Conservation (phyloP, 2,888 invertebrate species). For the Anticlea derivata region DNA sequence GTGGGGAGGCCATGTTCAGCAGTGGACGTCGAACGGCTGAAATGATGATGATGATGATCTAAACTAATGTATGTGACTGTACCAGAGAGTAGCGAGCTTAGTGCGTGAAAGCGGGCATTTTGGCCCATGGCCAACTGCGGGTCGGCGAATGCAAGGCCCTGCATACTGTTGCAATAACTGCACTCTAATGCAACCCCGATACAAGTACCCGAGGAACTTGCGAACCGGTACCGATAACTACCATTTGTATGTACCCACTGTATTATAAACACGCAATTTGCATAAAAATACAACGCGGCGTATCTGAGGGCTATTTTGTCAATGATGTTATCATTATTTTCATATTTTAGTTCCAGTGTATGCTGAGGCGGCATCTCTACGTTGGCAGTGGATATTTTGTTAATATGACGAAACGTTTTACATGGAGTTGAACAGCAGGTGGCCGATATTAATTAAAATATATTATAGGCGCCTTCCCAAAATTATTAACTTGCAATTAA, state of each 20-base stretch:
- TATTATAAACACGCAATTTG: constrained; percentile 6
- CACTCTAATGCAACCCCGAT: constrained; percentile 63
- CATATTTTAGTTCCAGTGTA: not conserved
- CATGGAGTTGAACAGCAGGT: constrained; percentile 28
- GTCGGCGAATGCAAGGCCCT: constrained; percentile 79
- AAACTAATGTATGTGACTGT: constrained; percentile 33
- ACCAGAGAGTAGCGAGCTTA: constrained; percentile 42
- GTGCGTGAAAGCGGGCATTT: constrained; percentile 76
- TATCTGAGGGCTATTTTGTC: not conserved
- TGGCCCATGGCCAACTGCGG: constrained; percentile 73
- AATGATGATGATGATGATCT: no score
- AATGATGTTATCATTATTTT: not conserved
- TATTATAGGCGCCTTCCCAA: constrained; percentile 37
- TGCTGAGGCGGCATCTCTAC: not conserved
- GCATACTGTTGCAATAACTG: constrained; percentile 75
- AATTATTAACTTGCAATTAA: constrained; percentile 40
- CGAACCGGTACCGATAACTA: constrained; percentile 12
- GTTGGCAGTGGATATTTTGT: not conserved
- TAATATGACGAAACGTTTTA: not conserved
- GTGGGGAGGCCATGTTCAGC: no score
- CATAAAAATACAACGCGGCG: not conserved
- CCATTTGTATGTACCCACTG: constrained; percentile 10
- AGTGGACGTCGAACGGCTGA: no score
- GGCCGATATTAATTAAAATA: constrained; percentile 29
- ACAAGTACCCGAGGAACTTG: constrained; percentile 21